Conservation (phyloP, 2,797 vertebrate species). For the Eleutherodactylus coqui region DNA sequence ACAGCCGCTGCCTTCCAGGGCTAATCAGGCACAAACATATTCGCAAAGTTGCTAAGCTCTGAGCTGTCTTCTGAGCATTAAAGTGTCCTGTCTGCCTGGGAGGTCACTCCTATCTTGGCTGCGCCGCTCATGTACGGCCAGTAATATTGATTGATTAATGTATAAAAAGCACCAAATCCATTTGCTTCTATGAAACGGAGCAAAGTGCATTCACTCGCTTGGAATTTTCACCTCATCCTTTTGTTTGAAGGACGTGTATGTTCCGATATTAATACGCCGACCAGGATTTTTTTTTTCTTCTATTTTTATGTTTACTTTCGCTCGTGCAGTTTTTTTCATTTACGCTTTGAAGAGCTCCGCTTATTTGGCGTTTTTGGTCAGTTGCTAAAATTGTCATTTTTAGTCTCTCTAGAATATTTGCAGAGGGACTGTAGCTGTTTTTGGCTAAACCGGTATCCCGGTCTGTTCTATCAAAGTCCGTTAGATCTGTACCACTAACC, state of each 20-base stretch:
- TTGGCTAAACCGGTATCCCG: not conserved
- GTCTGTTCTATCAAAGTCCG: not conserved
- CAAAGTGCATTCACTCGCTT: constrained; percentile 87
- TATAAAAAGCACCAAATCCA: constrained; percentile 99
- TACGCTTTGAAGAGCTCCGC: not conserved
- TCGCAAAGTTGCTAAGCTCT: constrained; percentile 90
- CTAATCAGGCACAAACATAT: constrained; percentile 92
- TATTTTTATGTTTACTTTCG: not conserved
- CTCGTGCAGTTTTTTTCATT: not conserved
- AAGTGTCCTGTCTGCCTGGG: constrained; percentile 96
- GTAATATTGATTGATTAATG: constrained; percentile 99
- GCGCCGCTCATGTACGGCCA: constrained; percentile 96
- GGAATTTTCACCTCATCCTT: constrained; percentile 95
- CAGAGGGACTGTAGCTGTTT: not conserved
- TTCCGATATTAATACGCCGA: constrained; percentile 25
- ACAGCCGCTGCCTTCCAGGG: constrained; percentile 84
- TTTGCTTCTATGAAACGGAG: constrained; percentile 97
- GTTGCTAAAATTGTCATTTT: not conserved
- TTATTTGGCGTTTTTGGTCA: not conserved
- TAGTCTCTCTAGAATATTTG: not conserved
- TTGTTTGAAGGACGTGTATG: constrained; percentile 91
- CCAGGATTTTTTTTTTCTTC: not conserved
- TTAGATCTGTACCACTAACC: not conserved
- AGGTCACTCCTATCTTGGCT: constrained; percentile 99
- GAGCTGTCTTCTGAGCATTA: constrained; percentile 94